Conservation (phyloP, 2,888 invertebrate species). For the Zygaena filipendulae region DNA sequence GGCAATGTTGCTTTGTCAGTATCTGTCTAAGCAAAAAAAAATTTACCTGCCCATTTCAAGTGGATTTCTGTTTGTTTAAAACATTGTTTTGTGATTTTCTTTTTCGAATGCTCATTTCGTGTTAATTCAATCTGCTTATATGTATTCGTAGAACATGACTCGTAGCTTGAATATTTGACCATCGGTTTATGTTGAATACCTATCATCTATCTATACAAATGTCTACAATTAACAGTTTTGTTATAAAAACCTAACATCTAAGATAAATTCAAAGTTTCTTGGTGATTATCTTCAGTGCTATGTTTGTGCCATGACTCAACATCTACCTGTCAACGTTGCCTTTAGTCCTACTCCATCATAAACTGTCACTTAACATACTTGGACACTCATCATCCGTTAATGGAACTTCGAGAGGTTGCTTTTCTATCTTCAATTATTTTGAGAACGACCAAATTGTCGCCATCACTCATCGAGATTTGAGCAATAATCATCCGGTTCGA, state of each 20-base stretch:
- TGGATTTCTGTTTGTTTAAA: slow-evolving; percentile 28
- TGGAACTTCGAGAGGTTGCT: slow-evolving; percentile 41
- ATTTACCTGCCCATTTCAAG: slow-evolving; percentile 39
- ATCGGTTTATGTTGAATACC: no score
- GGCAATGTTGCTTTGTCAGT: slow-evolving; percentile 26
- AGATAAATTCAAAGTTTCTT: no score
- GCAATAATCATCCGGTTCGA: no score
- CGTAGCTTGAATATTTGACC: no score
- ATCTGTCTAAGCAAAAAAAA: slow-evolving; percentile 19
- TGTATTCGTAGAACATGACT: no score
- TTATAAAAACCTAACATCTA: no score
- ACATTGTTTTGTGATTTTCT: no score
- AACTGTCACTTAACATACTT: slow-evolving; percentile 42
- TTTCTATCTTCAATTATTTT: slow-evolving; percentile 35
- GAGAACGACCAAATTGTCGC: slow-evolving; percentile 27
- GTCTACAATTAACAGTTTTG: slow-evolving; percentile 36
- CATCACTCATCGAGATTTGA: slow-evolving; percentile 10
- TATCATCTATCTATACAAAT: no score
- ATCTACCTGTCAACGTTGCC: slow-evolving; percentile 52
- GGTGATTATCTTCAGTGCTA: no score
- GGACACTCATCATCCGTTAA: slow-evolving; percentile 51
- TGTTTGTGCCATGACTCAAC: slow-evolving; percentile 44
- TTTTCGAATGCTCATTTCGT: no score
- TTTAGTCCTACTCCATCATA: slow-evolving; percentile 47
- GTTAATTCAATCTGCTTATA: no score